phyloP scores from a whole-genome alignment of 2,113 vertebrate species.

The Corynorhinus townsendii region DNA sequence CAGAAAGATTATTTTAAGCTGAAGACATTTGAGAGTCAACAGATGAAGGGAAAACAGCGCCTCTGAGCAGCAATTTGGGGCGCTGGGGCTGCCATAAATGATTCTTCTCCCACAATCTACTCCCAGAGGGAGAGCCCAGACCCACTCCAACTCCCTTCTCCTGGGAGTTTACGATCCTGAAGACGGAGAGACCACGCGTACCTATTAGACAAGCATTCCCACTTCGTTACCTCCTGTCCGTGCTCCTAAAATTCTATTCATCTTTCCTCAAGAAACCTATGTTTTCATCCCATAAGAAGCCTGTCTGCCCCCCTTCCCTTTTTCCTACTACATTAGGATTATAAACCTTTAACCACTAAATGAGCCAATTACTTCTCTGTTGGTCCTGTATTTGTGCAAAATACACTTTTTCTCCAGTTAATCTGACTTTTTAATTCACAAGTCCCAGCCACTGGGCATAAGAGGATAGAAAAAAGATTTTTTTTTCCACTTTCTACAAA shows the following conservation, averaged over 20 bases:
- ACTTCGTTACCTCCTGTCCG: neutral
- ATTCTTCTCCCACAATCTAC: too few relatives aligned
- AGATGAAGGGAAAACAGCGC: neutral
- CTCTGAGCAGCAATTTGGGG: neutral
- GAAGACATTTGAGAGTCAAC: neutral
- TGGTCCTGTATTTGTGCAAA: neutral
- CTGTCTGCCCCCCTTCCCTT: too few relatives aligned
- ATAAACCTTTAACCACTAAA: neutral
- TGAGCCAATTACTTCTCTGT: neutral
- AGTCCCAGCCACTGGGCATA: fast-evolving
- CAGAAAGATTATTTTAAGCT: neutral
- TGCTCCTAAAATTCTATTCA: neutral
- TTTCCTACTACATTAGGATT: neutral
- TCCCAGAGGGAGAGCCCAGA: too few relatives aligned
- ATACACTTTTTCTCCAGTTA: neutral
- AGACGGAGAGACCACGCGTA: neutral
- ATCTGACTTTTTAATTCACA: neutral
- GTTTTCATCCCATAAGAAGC: neutral
- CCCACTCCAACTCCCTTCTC: neutral
- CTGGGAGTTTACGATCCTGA: neutral
- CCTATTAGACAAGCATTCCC: neutral
- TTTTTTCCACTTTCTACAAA: too few relatives aligned
- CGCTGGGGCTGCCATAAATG: neutral
- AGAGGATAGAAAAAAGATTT: neutral
- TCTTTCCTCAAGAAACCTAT: neutral